Evolutionary conservation across 2,888 invertebrate species (phyloP).

Genomic region (Euzetes globulus): DNA sequence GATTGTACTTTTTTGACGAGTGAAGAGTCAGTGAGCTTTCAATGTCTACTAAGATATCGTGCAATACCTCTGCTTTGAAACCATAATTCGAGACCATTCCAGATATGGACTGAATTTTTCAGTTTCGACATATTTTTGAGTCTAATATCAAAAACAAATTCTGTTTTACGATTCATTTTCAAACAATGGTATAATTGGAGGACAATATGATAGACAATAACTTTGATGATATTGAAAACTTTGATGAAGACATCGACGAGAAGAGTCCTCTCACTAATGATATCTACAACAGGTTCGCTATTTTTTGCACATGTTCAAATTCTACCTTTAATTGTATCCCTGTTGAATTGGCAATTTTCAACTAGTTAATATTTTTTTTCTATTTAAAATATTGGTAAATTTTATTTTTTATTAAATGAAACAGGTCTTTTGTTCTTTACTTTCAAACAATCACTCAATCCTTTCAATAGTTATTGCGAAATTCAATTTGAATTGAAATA

Average conservation of each 20-base stretch:
- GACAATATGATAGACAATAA: conserved; percentile 12
- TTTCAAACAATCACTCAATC: too few relatives aligned
- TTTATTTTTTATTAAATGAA: too few relatives aligned
- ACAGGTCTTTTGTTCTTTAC: too few relatives aligned
- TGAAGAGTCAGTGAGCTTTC: conserved; percentile 3
- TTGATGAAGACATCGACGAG: conserved; percentile 17
- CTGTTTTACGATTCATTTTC: neutral
- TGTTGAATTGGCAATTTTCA: too few relatives aligned
- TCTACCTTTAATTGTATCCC: neutral
- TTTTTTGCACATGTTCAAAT: neutral
- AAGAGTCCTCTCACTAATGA: conserved; percentile 12
- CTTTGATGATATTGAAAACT: conserved; percentile 15
- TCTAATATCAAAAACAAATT: neutral
- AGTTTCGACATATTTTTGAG: neutral
- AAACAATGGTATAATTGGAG: neutral
- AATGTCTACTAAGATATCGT: too few relatives aligned
- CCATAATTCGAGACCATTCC: neutral
- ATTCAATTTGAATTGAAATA: too few relatives aligned
- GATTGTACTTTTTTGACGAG: neutral
- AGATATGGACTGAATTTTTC: neutral
- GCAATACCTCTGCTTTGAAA: neutral
- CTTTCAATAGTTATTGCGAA: too few relatives aligned
- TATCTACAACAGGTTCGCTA: conserved; percentile 19
- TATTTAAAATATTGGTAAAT: too few relatives aligned
- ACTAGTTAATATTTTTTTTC: too few relatives aligned